These are phyloP conservation scores for Acanthornis magna DNA, from an alignment of 2,797 vertebrate species.

Conservation along the genomic window DNA sequence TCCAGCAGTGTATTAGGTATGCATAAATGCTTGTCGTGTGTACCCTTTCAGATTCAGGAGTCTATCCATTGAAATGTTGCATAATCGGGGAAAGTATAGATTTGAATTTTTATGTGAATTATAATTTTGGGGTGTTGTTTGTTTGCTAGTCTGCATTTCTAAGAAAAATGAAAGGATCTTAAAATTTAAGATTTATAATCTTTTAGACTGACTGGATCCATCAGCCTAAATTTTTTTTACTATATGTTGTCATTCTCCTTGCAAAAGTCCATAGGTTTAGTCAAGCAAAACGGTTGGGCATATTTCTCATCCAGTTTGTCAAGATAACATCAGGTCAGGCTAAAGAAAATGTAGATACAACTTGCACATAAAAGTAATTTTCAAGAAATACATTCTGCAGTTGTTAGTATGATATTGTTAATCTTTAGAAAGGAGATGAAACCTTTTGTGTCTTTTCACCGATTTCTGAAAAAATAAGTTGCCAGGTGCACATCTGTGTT, in stretches of 20 bases:
- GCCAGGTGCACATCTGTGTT: accelerated
- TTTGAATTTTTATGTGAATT: not conserved
- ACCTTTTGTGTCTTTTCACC: not conserved
- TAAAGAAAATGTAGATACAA: not conserved
- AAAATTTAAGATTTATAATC: not conserved
- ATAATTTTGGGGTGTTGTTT: not conserved
- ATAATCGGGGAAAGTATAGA: not conserved
- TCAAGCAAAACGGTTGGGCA: not conserved
- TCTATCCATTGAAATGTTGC: not conserved
- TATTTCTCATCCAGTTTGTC: not conserved
- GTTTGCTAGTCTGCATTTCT: not conserved
- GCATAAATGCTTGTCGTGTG: not conserved
- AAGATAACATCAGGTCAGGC: not conserved
- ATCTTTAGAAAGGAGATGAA: not conserved
- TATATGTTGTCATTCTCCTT: not conserved
- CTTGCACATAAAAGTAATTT: not conserved
- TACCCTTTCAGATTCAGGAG: not conserved
- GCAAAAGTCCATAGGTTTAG: not conserved
- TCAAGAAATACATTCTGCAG: not conserved
- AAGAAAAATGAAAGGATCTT: not conserved
- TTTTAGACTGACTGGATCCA: not conserved
- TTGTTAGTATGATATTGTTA: not conserved
- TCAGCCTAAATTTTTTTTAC: not conserved
- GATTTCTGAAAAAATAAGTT: not conserved
- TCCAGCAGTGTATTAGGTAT: not conserved